Evolutionary conservation across 2,113 vertebrate genomes (phyloP).

Genomic region (Lota lota): DNA sequence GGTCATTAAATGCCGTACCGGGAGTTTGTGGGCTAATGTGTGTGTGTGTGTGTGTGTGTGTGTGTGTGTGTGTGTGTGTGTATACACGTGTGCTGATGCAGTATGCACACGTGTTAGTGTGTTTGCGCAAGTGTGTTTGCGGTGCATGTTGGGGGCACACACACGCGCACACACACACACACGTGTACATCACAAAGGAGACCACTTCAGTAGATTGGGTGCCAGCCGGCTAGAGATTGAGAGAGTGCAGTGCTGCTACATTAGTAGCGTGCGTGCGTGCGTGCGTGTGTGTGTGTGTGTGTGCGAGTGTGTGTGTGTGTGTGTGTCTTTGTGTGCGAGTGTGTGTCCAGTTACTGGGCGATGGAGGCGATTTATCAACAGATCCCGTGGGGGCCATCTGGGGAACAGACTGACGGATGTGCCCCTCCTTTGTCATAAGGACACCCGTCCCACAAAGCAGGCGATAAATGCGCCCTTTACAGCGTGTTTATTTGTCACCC

Average conservation of each 20-base stretch:
- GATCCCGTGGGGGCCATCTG: slow-evolving; percentile 73
- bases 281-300: no score
- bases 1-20: slow-evolving; percentile 46
- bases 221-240: slow-evolving; percentile 57
- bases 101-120: no score
- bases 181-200: not conserved
- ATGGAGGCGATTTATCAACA: slow-evolving; percentile 72
- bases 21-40: not conserved
- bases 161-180: no score
- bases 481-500: slow-evolving; percentile 75
- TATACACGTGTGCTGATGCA: not conserved
- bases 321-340: not conserved
- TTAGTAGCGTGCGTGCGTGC: not conserved
- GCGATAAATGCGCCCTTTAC: slow-evolving; percentile 72
- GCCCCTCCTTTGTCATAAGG: slow-evolving; percentile 79
- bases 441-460: slow-evolving; percentile 72
- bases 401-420: slow-evolving; percentile 78
- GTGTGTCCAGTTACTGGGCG: slow-evolving; percentile 63
- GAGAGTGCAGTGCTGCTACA: slow-evolving; percentile 31
- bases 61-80: not conserved
- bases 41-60: not conserved
- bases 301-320: slow-evolving; percentile 9
- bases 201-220: slow-evolving; percentile 28
- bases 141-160: not conserved
- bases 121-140: slow-evolving; percentile 4